phyloP scores from a whole-genome alignment of 1,140 invertebrate genomes.

The Chrysomallon squamiferum region DNA sequence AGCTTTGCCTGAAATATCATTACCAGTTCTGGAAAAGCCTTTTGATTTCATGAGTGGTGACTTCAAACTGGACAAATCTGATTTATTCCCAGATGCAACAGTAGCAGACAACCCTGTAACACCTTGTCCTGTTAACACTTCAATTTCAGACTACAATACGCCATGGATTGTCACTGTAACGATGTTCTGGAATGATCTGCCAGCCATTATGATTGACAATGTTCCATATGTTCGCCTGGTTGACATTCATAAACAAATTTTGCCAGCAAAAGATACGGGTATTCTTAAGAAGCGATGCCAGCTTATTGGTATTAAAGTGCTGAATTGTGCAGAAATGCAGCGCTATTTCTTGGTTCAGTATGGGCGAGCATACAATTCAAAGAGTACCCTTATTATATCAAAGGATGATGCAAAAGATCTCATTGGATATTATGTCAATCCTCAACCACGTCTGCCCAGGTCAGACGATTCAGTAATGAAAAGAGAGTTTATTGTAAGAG shows the following conservation, averaged over 20 bases:
- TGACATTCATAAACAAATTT: conserved; percentile 62
- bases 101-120: conserved; percentile 7
- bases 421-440: conserved; percentile 61
- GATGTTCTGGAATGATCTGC: conserved; percentile 61
- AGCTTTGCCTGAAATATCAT: background rate
- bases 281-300: conserved; percentile 62
- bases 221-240: conserved; percentile 57
- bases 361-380: conserved; percentile 58
- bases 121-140: background rate
- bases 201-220: conserved; percentile 58
- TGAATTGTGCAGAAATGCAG: conserved; percentile 62
- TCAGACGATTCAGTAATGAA: conserved; percentile 14
- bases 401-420: conserved; percentile 55
- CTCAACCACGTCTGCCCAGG: conserved; percentile 33
- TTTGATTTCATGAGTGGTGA: conserved; percentile 34
- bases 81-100: conserved; percentile 25
- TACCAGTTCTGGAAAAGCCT: conserved; percentile 19
- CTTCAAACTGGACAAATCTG: conserved; percentile 21
- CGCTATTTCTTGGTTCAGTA: conserved; percentile 62
- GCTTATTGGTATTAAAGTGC: conserved; percentile 54
- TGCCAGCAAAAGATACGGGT: conserved; percentile 63
- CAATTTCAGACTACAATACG: conserved; percentile 33
- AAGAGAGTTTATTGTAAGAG: background rate
- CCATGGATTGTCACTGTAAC: conserved; percentile 59
- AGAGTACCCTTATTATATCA: conserved; percentile 58